These are phyloP conservation scores for Fregata magnificens DNA, from an alignment of 2,113 vertebrate species.

Conservation along the genomic window DNA sequence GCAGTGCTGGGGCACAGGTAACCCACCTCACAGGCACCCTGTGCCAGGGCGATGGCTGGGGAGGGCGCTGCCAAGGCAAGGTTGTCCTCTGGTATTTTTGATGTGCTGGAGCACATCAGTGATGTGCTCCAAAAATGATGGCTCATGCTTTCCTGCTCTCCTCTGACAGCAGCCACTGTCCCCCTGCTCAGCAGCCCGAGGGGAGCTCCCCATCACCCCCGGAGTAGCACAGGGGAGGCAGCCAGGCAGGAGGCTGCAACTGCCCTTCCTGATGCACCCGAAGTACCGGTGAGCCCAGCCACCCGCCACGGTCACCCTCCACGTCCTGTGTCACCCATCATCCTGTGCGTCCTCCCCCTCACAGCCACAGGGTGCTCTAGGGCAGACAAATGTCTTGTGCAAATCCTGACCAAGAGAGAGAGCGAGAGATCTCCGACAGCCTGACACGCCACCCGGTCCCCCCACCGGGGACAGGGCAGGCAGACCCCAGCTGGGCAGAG, in stretches of 20 bases:
- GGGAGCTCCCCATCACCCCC: background rate
- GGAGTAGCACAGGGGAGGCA: background rate
- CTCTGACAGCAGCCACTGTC: background rate
- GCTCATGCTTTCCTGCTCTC: background rate
- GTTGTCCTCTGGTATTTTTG: background rate
- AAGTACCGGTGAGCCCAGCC: background rate
- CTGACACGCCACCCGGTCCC: fast-evolving
- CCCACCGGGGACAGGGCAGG: background rate
- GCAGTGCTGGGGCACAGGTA: background rate
- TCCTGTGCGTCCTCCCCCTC: background rate
- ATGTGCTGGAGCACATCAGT: background rate
- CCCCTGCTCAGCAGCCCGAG: background rate
- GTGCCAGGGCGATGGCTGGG: background rate
- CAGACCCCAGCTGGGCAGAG: background rate
- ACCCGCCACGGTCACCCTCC: background rate
- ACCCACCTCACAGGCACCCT: fast-evolving
- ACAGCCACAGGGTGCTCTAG: background rate
- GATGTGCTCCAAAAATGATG: background rate
- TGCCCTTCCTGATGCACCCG: background rate
- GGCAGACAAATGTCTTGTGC: background rate
- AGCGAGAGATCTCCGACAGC: background rate
- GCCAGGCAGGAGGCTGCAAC: background rate
- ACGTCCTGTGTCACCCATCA: background rate
- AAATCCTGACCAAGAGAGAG: background rate
- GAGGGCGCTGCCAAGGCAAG: background rate